A percentile compares a stretch with the other conserved stretches of the same genome.
These are phyloP conservation scores for Catostylus mosaicus DNA, from an alignment of 30 jellyfish, hydroid and myxozoan genomes.

Conservation along the genomic window DNA sequence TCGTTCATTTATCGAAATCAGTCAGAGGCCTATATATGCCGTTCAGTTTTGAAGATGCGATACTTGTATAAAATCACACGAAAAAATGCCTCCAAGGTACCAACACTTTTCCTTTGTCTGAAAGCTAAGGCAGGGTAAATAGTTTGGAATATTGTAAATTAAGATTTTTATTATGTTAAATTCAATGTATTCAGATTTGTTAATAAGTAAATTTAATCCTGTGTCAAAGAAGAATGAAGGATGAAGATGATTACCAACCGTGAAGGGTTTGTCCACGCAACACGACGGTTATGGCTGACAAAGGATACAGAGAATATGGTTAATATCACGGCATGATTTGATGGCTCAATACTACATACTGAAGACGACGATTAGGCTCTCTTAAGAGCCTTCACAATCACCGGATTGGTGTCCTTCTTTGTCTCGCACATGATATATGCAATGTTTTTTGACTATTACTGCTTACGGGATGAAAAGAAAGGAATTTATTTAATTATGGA, in stretches of 20 bases:
- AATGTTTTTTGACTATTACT: too few species aligned
- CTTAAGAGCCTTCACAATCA: slow-evolving; percentile 63
- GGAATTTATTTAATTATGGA: too few species aligned
- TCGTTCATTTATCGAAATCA: not conserved
- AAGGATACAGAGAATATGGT: too few species aligned
- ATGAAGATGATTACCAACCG: not conserved
- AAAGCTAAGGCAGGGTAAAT: not conserved
- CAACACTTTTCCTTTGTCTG: not conserved
- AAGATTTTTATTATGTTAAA: not conserved
- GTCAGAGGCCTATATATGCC: not conserved
- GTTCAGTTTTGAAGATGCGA: not conserved
- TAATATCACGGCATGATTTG: too few species aligned
- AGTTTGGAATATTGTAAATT: not conserved
- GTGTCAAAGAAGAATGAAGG: not conserved
- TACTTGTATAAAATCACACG: not conserved
- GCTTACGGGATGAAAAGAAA: too few species aligned
- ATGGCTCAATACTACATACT: not conserved
- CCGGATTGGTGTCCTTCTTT: slow-evolving; percentile 12
- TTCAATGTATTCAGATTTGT: not conserved
- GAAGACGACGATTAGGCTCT: slow-evolving; percentile 63
- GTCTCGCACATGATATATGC: slow-evolving; percentile 2
- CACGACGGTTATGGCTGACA: not conserved
- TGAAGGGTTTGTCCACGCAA: not conserved
- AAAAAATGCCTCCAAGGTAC: not conserved
- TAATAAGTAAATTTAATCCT: not conserved